Conservation (phyloP, 1,140 invertebrate species). For the Pseudachorutes palmiensis region DNA sequence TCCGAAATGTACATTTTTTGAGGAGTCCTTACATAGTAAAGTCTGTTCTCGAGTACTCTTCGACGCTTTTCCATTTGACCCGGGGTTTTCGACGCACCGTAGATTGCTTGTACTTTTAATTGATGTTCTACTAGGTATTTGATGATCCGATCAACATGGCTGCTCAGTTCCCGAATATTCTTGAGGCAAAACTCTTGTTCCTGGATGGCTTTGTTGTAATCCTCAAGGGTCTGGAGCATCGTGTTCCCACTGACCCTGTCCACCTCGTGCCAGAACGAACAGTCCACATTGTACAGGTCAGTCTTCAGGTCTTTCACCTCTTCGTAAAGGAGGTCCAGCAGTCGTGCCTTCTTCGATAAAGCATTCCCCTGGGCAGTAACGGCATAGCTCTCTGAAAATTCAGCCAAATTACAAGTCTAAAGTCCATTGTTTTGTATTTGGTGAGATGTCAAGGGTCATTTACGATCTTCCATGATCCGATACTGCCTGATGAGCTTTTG, state of each 20-base stretch:
- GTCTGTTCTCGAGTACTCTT: slow-evolving; percentile 23
- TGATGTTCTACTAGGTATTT: slow-evolving; percentile 26
- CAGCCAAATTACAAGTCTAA: neutral
- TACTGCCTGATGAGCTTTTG: slow-evolving; percentile 23
- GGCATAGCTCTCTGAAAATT: slow-evolving; percentile 12
- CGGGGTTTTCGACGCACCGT: slow-evolving; percentile 16
- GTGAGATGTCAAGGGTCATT: neutral
- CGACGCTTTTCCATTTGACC: slow-evolving; percentile 16
- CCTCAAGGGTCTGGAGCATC: slow-evolving; percentile 22
- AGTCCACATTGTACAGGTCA: slow-evolving; percentile 1
- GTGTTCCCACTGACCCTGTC: slow-evolving; percentile 14
- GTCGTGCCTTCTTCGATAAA: slow-evolving; percentile 17
- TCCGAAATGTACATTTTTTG: neutral
- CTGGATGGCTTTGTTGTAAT: slow-evolving; percentile 18
- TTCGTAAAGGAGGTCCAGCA: neutral
- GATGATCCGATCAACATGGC: slow-evolving; percentile 27
- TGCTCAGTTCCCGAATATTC: slow-evolving; percentile 24
- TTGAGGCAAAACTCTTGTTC: slow-evolving; percentile 14
- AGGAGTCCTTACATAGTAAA: slow-evolving; percentile 14
- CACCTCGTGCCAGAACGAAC: neutral
- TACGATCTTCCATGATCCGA: slow-evolving; percentile 28
- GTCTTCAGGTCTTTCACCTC: neutral
- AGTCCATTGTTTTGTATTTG: neutral
- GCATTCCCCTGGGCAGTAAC: slow-evolving; percentile 12
- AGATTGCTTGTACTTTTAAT: slow-evolving; percentile 27